Evolutionary conservation across 2,888 invertebrate genomes (phyloP).

Genomic region (Notodonta ziczac): DNA sequence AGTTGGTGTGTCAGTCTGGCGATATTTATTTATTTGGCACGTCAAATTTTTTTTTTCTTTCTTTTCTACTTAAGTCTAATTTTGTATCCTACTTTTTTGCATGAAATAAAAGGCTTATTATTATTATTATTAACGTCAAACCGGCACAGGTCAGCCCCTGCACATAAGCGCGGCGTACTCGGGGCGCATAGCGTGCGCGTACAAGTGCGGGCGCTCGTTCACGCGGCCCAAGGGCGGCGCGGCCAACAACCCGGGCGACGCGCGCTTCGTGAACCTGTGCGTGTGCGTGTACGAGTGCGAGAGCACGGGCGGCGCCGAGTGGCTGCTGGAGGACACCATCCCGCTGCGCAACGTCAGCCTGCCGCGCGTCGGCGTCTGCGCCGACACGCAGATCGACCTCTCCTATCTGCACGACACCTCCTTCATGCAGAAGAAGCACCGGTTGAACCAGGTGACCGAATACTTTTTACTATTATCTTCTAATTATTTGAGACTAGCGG

Average conservation of each 20-base stretch:
- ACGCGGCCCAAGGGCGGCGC: slow-evolving; percentile 93
- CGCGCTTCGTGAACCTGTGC: slow-evolving; percentile 94
- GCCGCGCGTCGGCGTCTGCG: slow-evolving; percentile 91
- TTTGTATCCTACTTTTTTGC: no score
- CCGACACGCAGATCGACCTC: slow-evolving; percentile 92
- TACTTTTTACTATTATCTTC: no score
- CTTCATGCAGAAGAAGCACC: slow-evolving; percentile 92
- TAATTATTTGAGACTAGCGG: no score
- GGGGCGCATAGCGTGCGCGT: slow-evolving; percentile 98
- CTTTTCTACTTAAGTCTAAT: no score
- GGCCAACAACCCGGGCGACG: slow-evolving; percentile 80
- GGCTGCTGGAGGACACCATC: slow-evolving; percentile 98
- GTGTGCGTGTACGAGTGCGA: slow-evolving; percentile 99
- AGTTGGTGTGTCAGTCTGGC: no score
- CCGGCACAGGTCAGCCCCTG: slow-evolving; percentile 88
- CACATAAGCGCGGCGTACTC: slow-evolving; percentile 99
- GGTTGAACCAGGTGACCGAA: slow-evolving; percentile 87
- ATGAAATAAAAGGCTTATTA: no score
- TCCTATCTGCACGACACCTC: slow-evolving; percentile 92
- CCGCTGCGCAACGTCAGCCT: slow-evolving; percentile 96
- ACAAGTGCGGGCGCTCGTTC: slow-evolving; percentile 96
- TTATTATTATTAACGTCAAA: no score
- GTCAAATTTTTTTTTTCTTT: no score
- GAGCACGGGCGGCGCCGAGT: slow-evolving; percentile 96
- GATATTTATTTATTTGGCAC: no score